Evolutionary conservation across 2,888 invertebrate genomes (phyloP).

Genomic region (Eutolmus rufibarbis): DNA sequence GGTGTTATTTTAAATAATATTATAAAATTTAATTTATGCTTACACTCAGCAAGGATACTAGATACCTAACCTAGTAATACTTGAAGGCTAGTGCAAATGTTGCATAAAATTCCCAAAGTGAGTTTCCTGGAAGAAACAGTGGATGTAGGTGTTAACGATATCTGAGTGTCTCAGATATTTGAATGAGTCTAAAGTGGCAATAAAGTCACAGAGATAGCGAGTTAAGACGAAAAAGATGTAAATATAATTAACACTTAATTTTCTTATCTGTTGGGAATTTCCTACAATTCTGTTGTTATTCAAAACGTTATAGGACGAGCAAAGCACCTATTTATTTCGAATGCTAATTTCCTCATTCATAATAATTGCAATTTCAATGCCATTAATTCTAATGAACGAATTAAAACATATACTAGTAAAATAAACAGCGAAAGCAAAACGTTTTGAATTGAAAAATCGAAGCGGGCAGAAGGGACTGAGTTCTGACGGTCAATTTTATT

Average conservation of each 20-base stretch:
- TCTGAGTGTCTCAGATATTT: not conserved
- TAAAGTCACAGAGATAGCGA: not conserved
- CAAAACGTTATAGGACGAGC: not conserved
- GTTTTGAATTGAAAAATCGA: not conserved
- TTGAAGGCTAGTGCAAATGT: not conserved
- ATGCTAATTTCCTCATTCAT: not conserved
- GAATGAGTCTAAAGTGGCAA: not conserved
- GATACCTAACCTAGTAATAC: not conserved
- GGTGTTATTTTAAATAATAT: too few species aligned
- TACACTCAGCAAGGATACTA: too few species aligned
- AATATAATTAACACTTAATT: not conserved
- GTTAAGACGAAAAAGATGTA: not conserved
- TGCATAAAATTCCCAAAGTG: not conserved
- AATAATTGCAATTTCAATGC: not conserved
- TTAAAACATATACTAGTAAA: not conserved
- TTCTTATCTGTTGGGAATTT: not conserved
- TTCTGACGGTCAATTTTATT: conserved; percentile 23
- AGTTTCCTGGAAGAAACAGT: not conserved
- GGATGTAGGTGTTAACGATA: not conserved
- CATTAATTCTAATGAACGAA: not conserved
- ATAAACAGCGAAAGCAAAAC: not conserved
- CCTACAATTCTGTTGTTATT: not conserved
- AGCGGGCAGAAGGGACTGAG: not conserved
- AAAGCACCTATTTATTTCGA: not conserved
- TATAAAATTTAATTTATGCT: too few species aligned